A percentile compares a stretch with the other conserved stretches of the same genome.
Conservation (phyloP, 2,113 vertebrate species). For the Ceyx melanurus region DNA sequence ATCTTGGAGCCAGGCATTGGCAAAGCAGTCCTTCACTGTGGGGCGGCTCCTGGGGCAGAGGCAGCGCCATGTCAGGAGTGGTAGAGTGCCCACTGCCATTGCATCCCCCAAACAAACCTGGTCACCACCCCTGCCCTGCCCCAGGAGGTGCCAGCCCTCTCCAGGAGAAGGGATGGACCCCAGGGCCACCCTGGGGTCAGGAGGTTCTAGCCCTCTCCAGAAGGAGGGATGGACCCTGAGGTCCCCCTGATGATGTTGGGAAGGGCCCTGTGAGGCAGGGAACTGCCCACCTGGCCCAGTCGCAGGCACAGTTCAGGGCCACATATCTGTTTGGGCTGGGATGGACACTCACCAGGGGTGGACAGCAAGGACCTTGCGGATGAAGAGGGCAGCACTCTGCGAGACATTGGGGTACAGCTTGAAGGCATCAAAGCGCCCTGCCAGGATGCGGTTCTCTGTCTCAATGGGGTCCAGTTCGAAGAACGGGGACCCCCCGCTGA, state of each 20-base stretch:
- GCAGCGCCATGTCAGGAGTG: neutral
- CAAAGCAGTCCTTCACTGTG: slow-evolving; percentile 92
- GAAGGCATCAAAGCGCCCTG: slow-evolving; percentile 92
- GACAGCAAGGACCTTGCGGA: slow-evolving; percentile 92
- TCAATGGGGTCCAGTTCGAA: slow-evolving; percentile 86
- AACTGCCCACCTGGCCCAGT: neutral
- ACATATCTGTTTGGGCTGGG: neutral
- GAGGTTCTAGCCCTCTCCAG: neutral
- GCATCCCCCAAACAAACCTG: neutral
- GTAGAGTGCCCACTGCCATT: accelerated
- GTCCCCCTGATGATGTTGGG: neutral
- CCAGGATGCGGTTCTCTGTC: slow-evolving; percentile 88
- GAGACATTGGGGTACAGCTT: slow-evolving; percentile 97
- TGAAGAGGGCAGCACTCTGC: slow-evolving; percentile 94
- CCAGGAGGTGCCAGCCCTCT: neutral
- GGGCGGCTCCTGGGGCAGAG: slow-evolving; percentile 87
- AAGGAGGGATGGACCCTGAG: neutral
- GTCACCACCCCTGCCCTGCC: neutral
- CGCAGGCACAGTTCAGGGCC: neutral
- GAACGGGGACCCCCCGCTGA: slow-evolving; percentile 92
- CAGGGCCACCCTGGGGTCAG: neutral
- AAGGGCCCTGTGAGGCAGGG: neutral
- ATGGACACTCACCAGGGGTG: slow-evolving; percentile 88
- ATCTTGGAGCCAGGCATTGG: slow-evolving; percentile 95
- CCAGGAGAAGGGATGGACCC: neutral